Conservation (phyloP, 2,797 vertebrate species). For the Gouania willdenowi region DNA sequence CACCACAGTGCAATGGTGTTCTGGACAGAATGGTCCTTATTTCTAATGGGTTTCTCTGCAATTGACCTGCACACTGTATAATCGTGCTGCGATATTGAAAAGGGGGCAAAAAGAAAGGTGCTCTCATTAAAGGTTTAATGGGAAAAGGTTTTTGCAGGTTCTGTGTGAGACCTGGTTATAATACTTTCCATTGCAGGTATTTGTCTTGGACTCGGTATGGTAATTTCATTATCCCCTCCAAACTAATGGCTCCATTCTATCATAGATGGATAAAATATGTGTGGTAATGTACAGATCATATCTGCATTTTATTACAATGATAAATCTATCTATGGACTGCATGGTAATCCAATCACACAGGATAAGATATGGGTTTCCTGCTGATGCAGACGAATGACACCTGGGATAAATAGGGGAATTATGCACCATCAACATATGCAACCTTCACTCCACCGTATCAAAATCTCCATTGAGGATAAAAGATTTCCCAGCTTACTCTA, state of each 20-base stretch:
- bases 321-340: slow-evolving; percentile 27
- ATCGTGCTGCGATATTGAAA: slow-evolving; percentile 1
- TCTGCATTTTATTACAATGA: slow-evolving; percentile 44
- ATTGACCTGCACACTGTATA: slow-evolving; percentile 23
- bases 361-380: slow-evolving; percentile 37
- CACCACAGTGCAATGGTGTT: slow-evolving; percentile 29
- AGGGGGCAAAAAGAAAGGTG: slow-evolving; percentile 23
- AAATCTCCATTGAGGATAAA: slow-evolving; percentile 41
- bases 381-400: slow-evolving; percentile 49
- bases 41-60: slow-evolving; percentile 37
- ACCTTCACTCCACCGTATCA: slow-evolving; percentile 18
- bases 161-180: slow-evolving; percentile 25
- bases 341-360: slow-evolving; percentile 26
- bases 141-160: slow-evolving; percentile 15
- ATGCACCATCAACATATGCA: slow-evolving; percentile 59
- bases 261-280: slow-evolving; percentile 17
- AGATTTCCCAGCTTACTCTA: slow-evolving; percentile 25
- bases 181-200: slow-evolving; percentile 12
- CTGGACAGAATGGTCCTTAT: slow-evolving; percentile 30
- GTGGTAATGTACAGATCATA: slow-evolving; percentile 27
- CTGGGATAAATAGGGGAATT: slow-evolving; percentile 52
- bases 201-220: slow-evolving; percentile 9
- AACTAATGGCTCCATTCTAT: slow-evolving; percentile 33
- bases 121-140: slow-evolving; percentile 47
- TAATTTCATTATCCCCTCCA: slow-evolving; percentile 32